Evolutionary conservation across 2,113 vertebrate genomes (phyloP), one percentile per base, ranked within the genome.

Genomic region (Prinia subflava): DNA sequence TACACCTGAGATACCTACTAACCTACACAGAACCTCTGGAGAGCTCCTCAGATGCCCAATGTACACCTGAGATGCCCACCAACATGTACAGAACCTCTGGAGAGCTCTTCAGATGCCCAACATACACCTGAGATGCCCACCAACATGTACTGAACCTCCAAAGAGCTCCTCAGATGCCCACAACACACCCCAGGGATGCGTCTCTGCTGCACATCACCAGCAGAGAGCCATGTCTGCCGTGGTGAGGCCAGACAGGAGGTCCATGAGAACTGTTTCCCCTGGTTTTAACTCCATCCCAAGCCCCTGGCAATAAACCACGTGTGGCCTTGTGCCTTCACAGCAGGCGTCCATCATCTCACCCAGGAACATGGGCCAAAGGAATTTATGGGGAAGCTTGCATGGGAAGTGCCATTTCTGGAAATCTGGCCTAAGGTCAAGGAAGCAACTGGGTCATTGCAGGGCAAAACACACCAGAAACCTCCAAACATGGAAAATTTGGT

Each of bases 161-260:
- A 8, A 56, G 50, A 85, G 37, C n/a, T 63, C 42, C 55, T 30
- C 50, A n/a, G 16, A 8, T 47, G 2, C 5, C 19, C 14, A 21
- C 4, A 0, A 16, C 0, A 10, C 16, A 76, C 19, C 42, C 20
- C 69, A 62, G 31, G 41, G 35, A 30, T 5, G 14, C 27, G 12
- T 0, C 53, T n/a, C 65, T 65, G 41, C 62, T 31, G 0, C 1
- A 9, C 1, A 0, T 31, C 55, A 37, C 50, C 42, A 9, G 57
- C 80, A 71, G 47, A 50, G 39, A 81, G 73, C 21, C 7, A 0
- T 0, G 7, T 7, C 53, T 68, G 1, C 0, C 5, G 1, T 23
- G 44, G 30, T 9, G 44, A 55, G 49, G 47, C 31, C 10, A 1
- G 5, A 7, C 0, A 13, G 44, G 50, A 75, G 39, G 39, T 1